phyloP scores from a whole-genome alignment of 2,113 vertebrate species.

The Atherinomorus stipes region DNA sequence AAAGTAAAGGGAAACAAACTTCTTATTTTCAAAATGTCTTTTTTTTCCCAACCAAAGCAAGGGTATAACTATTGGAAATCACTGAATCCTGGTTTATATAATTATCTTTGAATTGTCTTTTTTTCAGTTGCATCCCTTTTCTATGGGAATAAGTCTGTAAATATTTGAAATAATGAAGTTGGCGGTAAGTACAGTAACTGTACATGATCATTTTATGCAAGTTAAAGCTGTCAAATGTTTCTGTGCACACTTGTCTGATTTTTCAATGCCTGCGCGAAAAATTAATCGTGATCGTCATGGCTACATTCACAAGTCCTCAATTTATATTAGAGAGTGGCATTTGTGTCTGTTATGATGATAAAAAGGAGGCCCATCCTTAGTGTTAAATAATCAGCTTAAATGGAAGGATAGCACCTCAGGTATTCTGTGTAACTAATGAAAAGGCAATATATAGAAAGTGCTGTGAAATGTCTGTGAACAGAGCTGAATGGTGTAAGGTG shows the following conservation, averaged over 20 bases:
- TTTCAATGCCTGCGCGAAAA: conserved; percentile 14
- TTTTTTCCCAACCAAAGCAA: no score
- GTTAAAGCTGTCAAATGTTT: conserved; percentile 13
- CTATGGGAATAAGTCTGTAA: no score
- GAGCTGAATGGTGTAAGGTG: conserved; percentile 59
- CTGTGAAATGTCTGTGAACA: conserved; percentile 47
- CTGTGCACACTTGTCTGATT: conserved; percentile 32
- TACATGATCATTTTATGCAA: conserved; percentile 29
- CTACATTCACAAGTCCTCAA: conserved; percentile 8
- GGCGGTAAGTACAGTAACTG: conserved; percentile 21
- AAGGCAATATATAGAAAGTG: conserved; percentile 38
- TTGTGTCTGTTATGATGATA: conserved; percentile 9
- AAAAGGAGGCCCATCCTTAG: conserved; percentile 1
- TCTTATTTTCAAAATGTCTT: no score
- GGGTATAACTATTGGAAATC: no score
- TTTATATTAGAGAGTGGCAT: conserved; percentile 26
- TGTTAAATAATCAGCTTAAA: conserved; percentile 57
- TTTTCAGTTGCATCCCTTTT: neutral
- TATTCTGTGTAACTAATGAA: conserved; percentile 58
- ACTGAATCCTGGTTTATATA: no score
- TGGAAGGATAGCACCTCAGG: conserved; percentile 41
- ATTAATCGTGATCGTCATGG: conserved; percentile 4
- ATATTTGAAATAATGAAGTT: neutral
- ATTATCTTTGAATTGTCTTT: no score
- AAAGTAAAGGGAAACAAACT: no score